A percentile compares a stretch with the other conserved stretches of the same genome.
phyloP scores from a whole-genome alignment of 2,113 vertebrate genomes.

The Ctenomys sociabilis region DNA sequence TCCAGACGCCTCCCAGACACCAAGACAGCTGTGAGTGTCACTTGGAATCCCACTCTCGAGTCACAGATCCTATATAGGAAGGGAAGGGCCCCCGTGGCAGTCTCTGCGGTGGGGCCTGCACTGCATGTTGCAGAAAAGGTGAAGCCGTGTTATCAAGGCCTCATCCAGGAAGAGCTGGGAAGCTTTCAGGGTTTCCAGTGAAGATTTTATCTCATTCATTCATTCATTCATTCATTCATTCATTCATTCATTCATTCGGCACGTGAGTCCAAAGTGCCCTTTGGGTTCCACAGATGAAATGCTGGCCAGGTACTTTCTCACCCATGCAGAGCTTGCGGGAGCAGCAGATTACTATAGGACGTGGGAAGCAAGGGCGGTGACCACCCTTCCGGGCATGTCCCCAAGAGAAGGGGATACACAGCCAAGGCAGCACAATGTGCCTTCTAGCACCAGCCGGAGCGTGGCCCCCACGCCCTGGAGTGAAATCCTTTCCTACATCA shows the following conservation, averaged over 20 bases:
- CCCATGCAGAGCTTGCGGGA: neutral
- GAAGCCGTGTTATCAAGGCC: neutral
- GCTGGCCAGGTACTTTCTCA: neutral
- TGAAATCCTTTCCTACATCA: neutral
- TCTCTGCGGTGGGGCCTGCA: neutral
- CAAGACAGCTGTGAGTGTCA: slow-evolving; percentile 85
- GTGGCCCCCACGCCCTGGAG: neutral
- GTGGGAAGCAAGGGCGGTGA: neutral
- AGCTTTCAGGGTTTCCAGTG: neutral
- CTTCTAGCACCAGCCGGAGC: neutral
- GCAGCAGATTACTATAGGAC: neutral
- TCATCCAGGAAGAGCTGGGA: neutral
- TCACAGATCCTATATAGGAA: neutral
- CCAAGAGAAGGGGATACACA: neutral
- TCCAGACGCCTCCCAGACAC: slow-evolving; percentile 85
- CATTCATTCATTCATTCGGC: neutral
- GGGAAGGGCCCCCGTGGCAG: neutral
- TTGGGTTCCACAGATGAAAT: neutral
- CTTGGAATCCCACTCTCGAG: neutral
- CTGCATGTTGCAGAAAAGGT: neutral
- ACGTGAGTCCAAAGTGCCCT: neutral
- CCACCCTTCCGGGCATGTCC: neutral
- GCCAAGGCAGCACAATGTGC: neutral
- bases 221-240: too few relatives aligned
- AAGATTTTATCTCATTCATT: neutral